Conservation (phyloP, 2,888 invertebrate genomes). For the Zhuqinia jingwanae region DNA sequence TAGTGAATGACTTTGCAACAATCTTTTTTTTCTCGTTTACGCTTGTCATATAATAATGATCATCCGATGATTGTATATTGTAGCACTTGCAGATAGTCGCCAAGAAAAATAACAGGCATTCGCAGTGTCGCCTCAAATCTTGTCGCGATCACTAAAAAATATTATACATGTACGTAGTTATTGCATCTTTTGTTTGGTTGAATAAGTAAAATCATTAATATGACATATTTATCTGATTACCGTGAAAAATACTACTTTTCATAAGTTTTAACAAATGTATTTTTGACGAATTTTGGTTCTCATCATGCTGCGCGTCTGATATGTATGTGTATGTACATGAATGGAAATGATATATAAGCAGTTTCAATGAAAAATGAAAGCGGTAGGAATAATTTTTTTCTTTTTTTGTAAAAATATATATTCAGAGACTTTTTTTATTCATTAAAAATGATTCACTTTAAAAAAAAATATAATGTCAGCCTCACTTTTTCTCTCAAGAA, state of each 20-base stretch:
- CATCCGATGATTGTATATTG: not conserved
- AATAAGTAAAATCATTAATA: no score
- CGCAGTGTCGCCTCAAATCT: no score
- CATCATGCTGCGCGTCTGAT: no score
- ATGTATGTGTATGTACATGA: no score
- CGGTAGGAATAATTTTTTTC: not conserved
- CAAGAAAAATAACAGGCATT: no score
- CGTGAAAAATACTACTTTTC: constrained; percentile 2
- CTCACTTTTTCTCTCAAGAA: constrained; percentile 69
- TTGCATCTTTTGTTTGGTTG: not conserved
- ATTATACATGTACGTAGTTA: not conserved
- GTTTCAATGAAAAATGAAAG: constrained; percentile 15
- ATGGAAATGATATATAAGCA: no score
- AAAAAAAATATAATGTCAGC: constrained; percentile 67
- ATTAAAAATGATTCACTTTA: constrained; percentile 45
- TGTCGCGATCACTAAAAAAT: not conserved
- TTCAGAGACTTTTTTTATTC: constrained; percentile 48
- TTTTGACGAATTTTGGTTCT: not conserved
- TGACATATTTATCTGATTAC: not conserved
- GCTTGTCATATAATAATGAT: constrained; percentile 10
- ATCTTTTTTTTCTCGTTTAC: not conserved
- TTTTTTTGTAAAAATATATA: constrained; percentile 19
- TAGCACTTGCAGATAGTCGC: no score
- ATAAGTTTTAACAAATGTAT: no score
- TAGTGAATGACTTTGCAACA: constrained; percentile 51